Percentiles rank a stretch among this genome's conserved stretches.
Conservation (phyloP, 2,797 vertebrate genomes). For the Margarornis squamiger region DNA sequence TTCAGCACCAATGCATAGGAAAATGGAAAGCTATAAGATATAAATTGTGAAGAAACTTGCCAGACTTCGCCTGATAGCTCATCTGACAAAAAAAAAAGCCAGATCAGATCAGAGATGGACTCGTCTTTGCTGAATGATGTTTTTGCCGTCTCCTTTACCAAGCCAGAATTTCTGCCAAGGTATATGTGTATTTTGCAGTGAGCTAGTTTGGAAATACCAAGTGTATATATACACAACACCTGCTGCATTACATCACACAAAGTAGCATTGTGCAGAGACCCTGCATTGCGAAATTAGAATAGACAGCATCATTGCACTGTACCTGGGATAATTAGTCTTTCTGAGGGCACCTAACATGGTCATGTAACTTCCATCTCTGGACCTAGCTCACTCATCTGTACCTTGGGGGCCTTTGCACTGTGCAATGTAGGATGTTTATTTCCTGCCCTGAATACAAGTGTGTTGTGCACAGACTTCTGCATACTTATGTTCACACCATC, state of each 20-base stretch:
- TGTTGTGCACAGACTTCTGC: background rate
- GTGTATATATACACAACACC: fast-evolving
- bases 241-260: background rate
- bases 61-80: background rate
- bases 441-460: background rate
- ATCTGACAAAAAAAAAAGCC: background rate
- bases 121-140: background rate
- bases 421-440: background rate
- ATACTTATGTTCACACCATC: background rate
- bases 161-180: background rate
- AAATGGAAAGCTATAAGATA: background rate
- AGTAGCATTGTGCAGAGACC: background rate
- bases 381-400: background rate
- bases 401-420: background rate
- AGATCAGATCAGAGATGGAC: background rate
- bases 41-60: background rate
- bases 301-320: background rate
- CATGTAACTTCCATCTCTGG: background rate
- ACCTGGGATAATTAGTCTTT: background rate
- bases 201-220: background rate
- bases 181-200: background rate
- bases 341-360: background rate
- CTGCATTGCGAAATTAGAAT: background rate
- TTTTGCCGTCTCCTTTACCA: background rate
- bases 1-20: background rate